Conservation (phyloP, 2,797 vertebrate species). For the Orientallactaga sibirica region DNA sequence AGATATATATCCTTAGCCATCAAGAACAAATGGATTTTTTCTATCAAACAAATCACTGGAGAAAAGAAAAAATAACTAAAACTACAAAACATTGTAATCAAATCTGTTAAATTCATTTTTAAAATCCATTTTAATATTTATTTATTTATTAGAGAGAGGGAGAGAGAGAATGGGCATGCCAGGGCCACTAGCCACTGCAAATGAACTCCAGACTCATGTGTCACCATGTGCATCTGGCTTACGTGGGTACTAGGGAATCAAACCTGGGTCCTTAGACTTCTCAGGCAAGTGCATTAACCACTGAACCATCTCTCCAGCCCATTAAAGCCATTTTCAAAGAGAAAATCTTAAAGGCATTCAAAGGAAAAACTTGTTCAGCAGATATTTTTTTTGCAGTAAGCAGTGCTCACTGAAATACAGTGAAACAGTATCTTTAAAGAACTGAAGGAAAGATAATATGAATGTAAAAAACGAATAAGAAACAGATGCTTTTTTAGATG, state of each 20-base stretch:
- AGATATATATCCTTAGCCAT: no score
- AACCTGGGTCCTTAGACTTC: no score
- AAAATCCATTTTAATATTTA: background rate
- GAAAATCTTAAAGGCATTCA: constrained; percentile 10
- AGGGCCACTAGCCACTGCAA: no score
- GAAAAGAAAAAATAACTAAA: background rate
- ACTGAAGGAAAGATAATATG: background rate
- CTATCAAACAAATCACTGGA: no score
- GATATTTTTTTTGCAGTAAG: background rate
- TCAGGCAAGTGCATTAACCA: no score
- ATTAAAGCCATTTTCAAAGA: background rate
- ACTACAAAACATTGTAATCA: constrained; percentile 12
- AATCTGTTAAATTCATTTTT: background rate
- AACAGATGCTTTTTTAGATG: background rate
- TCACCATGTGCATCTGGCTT: no score
- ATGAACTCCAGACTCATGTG: no score
- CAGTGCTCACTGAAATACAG: background rate
- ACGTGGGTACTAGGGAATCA: no score
- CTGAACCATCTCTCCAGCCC: no score
- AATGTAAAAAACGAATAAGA: background rate
- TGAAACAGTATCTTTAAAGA: constrained; percentile 15
- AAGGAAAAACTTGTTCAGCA: background rate
- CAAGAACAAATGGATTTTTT: no score
- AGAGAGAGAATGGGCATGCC: no score
- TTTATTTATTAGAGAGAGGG: no score